Conservation (phyloP, 1,140 invertebrate species). For the Ctenoplectra terminalis region DNA sequence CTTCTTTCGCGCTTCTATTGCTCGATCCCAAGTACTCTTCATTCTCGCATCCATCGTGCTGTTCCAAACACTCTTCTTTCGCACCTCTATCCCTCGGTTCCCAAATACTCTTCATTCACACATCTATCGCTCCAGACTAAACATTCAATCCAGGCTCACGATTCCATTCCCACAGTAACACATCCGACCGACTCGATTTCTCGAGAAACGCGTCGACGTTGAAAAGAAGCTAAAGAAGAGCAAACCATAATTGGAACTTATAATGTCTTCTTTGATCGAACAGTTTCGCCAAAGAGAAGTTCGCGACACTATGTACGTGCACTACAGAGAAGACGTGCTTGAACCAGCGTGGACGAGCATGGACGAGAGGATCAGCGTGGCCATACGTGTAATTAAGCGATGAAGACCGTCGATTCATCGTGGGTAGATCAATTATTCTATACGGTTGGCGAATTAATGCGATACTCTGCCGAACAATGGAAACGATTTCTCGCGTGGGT, state of each 20-base stretch:
- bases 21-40: too few species aligned
- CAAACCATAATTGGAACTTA: neutral
- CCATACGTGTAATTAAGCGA: constrained; percentile 37
- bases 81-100: too few species aligned
- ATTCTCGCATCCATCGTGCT: too few species aligned
- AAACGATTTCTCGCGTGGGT: constrained; percentile 51
- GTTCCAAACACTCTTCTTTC: too few species aligned
- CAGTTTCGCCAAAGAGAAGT: neutral
- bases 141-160: too few species aligned
- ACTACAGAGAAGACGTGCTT: too few species aligned
- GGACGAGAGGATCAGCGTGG: neutral
- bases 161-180: too few species aligned
- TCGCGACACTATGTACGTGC: neutral
- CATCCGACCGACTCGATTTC: too few species aligned
- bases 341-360: too few species aligned
- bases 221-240: neutral
- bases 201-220: neutral
- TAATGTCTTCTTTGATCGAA: constrained; percentile 3
- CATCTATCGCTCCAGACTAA: too few species aligned
- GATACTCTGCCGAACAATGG: constrained; percentile 52
- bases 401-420: constrained; percentile 11
- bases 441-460: constrained; percentile 49
- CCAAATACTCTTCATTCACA: too few species aligned
- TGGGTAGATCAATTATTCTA: constrained; percentile 54
- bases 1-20: too few species aligned